Conservation (phyloP, 2,113 vertebrate species). For the Pseudonaja textilis region DNA sequence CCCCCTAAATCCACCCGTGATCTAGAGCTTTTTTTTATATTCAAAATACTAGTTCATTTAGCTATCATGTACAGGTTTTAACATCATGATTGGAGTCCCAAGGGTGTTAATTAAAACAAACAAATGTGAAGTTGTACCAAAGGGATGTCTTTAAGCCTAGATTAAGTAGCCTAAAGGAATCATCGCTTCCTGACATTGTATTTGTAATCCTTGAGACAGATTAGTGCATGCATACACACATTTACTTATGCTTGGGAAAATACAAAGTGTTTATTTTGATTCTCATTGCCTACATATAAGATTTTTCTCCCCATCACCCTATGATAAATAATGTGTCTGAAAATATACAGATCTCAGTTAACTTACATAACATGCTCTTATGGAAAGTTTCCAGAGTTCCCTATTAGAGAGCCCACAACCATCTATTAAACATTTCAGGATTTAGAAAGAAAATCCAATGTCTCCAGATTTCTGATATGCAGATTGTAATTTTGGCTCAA, state of each 20-base stretch:
- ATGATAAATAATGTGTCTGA: not conserved
- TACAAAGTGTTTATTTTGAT: not conserved
- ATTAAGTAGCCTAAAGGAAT: not conserved
- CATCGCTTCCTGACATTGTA: not conserved
- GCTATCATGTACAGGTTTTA: rapidly evolving
- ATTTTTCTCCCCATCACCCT: not conserved
- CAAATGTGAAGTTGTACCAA: not conserved
- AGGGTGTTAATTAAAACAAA: rapidly evolving
- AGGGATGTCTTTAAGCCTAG: not conserved
- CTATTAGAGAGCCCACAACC: not conserved
- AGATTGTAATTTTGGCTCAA: not conserved
- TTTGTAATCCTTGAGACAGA: not conserved
- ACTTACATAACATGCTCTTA: not conserved
- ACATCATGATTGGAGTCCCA: not conserved
- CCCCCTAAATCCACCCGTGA: too few species aligned
- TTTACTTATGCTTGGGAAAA: not conserved
- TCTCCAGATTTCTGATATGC: not conserved
- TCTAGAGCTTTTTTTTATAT: rapidly evolving
- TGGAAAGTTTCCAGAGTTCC: not conserved
- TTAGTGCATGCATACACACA: not conserved
- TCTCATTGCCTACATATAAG: not conserved
- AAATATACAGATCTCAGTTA: not conserved
- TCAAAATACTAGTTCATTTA: not conserved
- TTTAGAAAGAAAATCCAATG: not conserved
- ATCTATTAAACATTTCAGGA: not conserved